A percentile compares a stretch with the other conserved stretches of the same genome.
Evolutionary conservation across 2,888 invertebrate genomes (phyloP).

Genomic region (Hydrotaea diabolus): DNA sequence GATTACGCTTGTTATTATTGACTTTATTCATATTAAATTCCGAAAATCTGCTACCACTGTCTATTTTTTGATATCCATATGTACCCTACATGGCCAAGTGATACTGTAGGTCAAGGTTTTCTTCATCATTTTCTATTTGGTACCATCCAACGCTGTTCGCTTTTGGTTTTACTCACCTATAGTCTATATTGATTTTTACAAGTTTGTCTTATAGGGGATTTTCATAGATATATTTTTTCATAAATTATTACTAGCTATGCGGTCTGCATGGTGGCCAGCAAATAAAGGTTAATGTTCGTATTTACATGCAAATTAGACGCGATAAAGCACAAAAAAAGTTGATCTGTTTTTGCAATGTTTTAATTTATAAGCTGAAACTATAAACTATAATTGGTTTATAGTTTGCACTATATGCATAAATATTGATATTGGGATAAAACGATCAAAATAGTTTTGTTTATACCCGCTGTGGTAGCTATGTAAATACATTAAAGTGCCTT

Average conservation of each 20-base stretch:
- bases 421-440: too few relatives aligned
- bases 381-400: too few relatives aligned
- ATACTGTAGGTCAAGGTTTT: constrained; percentile 62
- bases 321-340: too few relatives aligned
- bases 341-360: too few relatives aligned
- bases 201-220: background rate
- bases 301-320: too few relatives aligned
- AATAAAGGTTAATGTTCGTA: background rate
- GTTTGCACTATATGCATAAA: too few relatives aligned
- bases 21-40: background rate
- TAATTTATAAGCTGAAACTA: too few relatives aligned
- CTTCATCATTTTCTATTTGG: background rate
- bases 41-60: too few relatives aligned
- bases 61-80: too few relatives aligned
- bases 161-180: background rate
- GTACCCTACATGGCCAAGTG: constrained; percentile 46
- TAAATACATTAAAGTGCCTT: too few relatives aligned
- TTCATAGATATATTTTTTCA: background rate
- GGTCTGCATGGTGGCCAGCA: background rate
- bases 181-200: background rate
- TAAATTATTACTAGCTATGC: background rate
- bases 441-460: too few relatives aligned
- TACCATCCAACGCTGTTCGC: background rate
- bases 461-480: too few relatives aligned
- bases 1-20: background rate